Evolutionary conservation across 1,140 invertebrate genomes (phyloP).

Genomic region (Eciton burchellii): DNA sequence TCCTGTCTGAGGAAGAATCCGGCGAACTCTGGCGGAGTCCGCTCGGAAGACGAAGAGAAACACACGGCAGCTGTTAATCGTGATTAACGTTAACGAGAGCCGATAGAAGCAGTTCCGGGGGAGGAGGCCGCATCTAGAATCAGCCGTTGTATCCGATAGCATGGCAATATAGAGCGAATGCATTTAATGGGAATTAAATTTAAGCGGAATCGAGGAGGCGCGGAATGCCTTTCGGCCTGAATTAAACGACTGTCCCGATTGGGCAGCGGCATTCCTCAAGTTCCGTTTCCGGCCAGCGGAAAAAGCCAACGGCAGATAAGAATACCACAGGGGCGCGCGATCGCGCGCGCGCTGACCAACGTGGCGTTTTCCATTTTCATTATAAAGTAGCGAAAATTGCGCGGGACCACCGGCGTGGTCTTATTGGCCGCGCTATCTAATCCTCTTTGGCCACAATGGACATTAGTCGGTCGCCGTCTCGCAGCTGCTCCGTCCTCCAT

Average conservation of each 20-base stretch:
- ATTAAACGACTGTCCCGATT: background rate
- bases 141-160: background rate
- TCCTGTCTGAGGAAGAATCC: constrained; percentile 7
- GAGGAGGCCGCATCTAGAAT: background rate
- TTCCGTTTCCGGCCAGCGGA: too few species aligned
- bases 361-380: background rate
- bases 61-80: background rate
- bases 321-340: background rate
- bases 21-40: too few species aligned
- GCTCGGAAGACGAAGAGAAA: background rate
- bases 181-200: background rate
- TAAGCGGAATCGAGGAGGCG: background rate
- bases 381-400: constrained; percentile 24
- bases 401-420: constrained; percentile 4
- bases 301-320: too few species aligned
- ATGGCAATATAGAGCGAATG: background rate
- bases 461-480: constrained; percentile 37
- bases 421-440: constrained; percentile 43
- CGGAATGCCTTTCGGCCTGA: background rate
- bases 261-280: too few species aligned
- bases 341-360: background rate
- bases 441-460: constrained; percentile 44
- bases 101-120: background rate
- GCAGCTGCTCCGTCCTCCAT: constrained; percentile 10
- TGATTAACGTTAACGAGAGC: background rate